Evolutionary conservation across 2,888 invertebrate species (phyloP), one percentile per base, ranked within the genome.

Genomic region (Volucella inflata): DNA sequence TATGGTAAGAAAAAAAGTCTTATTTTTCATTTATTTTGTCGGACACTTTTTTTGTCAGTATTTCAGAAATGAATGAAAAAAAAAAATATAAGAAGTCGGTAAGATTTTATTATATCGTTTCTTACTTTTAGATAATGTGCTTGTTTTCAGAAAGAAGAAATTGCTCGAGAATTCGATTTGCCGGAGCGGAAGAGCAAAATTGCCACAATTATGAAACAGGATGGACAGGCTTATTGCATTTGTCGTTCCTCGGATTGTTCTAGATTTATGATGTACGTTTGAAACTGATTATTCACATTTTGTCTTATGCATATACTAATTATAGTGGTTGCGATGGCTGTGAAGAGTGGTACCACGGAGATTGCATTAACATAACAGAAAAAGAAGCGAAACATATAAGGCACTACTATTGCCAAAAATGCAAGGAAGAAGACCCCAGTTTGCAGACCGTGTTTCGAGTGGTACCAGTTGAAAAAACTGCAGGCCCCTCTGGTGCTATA

Each of bases 281-380:
- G 10, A 53, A 2, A 78, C 67, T 10, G n/a, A 38, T 17, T 46
- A 0, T 46, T 50, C 12, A 59, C 6, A 48, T 30, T 8, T 11
- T 57, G 30, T 36, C 44, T 30, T 46, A 12, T 17, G 55, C n/a
- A 11, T 36, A 12, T 8, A 1, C 40, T 21, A 21, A 14, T 55
- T 51, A 11, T 89, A 97, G 97, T 91, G 98, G 97, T 46, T 99
- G 99, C 92, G 99, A 99, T 92, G 95, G 97, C 12, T 99, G 99
- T 91, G 98, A 99, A 91, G 98, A 99, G 92, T 99, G 99, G 99
- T 99, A 98, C 90, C 99, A 99, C 90, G 99, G 99, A 0, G 98
- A 98, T 90, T 99, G 99, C 91, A 98, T 99, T 87, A 97, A 97
- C 88, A 97, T 99, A 87, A 98, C 98, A 0, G 97, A 98, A 91